Base-by-base conservation (phyloP, 1,140 invertebrate genomes). In the Anthonomus grandis region DNA sequence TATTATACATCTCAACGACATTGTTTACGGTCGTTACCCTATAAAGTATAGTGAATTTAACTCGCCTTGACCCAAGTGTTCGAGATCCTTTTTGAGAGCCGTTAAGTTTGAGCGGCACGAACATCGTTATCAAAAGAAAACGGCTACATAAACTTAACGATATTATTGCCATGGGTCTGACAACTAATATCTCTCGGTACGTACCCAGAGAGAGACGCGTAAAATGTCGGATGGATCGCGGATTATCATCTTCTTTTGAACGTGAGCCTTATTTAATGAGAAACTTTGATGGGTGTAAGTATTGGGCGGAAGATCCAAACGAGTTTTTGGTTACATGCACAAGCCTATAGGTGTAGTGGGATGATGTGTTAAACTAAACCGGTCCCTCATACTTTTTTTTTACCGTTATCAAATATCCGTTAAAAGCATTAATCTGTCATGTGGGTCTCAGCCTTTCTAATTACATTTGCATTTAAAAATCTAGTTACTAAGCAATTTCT, bases 141-240 rank as follows among this genome's bases (percentile, higher is more conserved):
- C 41, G 34, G 41, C 48, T 23, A 59, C 57, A 59, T 52, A 59
- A 52, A 59, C 27, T 59, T 52, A 39, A 52, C 17, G 47, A 50
- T 50, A 50, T 57, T 49, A 57, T 57, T 57, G 46, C 47, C 31
- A 12, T 38, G 10, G 25, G 24, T 25, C 36, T 57, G 55, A 57
- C 55, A 57, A 57, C 55, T 49, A 50, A 57, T 57, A 57, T 50
- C 48, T 44, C 55, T 31, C 55, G 22, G 36, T 41, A 44, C 39
- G 24, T 23, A 41, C n/a, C n/a, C n/a, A 23, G 10, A 15, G 38
- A 22, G 46, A 49, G 44, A 49, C 38, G 47, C 55, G 55, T 57
- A 50, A 57, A 57, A 50, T 45, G 24, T 50, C 34, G 55, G 50
- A 39, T 50, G 23, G 55, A 50, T 50, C 44, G 44, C 47, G 44